Evolutionary conservation across 92 coral and sea anemone genomes (phyloP).

Genomic region (Bergia puertoricense): DNA sequence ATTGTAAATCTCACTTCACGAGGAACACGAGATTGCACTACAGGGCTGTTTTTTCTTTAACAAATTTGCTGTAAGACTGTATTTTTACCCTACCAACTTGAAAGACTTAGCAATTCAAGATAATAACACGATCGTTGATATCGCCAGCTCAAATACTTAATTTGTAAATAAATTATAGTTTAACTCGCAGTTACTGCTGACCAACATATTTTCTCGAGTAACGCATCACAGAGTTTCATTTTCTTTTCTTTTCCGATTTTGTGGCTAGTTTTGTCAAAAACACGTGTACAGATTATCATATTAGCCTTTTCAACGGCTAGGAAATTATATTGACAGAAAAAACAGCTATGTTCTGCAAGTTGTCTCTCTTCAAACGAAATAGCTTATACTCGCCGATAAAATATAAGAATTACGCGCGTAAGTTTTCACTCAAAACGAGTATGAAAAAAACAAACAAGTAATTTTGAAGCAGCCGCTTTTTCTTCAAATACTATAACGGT

Average conservation of each 20-base stretch:
- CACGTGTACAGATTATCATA: not conserved
- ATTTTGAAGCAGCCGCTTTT: not conserved
- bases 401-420: too few relatives aligned
- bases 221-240: not conserved
- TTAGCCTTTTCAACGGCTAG: not conserved
- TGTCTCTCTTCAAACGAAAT: too few relatives aligned
- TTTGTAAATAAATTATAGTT: slow-evolving; percentile 25
- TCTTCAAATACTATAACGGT: not conserved
- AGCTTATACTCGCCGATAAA: too few relatives aligned
- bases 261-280: not conserved
- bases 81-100: not conserved
- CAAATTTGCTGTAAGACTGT: not conserved
- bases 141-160: not conserved
- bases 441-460: not conserved
- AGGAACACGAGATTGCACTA: too few relatives aligned
- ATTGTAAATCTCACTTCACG: not conserved
- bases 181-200: not conserved
- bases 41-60: not conserved
- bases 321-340: not conserved
- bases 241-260: not conserved
- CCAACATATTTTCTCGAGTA: not conserved
- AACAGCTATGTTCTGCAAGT: too few relatives aligned
- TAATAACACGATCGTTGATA: not conserved
- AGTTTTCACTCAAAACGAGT: not conserved
- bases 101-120: not conserved